These are phyloP conservation scores for Ganaspis brasiliensis DNA, from an alignment of 2,888 invertebrate genomes.

Conservation along the genomic window DNA sequence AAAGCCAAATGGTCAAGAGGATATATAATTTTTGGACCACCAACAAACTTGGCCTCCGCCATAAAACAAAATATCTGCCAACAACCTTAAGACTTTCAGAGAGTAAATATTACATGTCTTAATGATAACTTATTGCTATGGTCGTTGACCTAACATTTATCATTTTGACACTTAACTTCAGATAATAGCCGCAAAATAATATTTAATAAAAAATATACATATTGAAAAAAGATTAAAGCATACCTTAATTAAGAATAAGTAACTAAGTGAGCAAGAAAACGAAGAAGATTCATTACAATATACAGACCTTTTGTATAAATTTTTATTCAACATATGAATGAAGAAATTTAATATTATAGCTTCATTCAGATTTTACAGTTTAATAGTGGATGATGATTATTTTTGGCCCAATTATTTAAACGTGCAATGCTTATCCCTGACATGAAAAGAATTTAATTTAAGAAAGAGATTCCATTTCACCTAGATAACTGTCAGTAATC, in stretches of 20 bases:
- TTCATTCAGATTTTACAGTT: not conserved
- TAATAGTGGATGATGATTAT: constrained; percentile 7
- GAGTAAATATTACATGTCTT: constrained; percentile 2
- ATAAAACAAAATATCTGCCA: constrained; percentile 7
- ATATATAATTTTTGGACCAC: not conserved
- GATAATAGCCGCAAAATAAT: no score
- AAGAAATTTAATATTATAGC: not conserved
- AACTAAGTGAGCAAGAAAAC: no score
- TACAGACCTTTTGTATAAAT: no score
- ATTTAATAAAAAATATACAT: no score
- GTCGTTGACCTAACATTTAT: not conserved
- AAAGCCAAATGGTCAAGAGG: not conserved
- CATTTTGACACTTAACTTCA: not conserved
- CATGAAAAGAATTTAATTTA: constrained; percentile 38
- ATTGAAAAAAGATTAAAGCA: no score
- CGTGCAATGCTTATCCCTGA: constrained; percentile 18
- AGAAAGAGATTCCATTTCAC: constrained; percentile 23
- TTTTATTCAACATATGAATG: not conserved
- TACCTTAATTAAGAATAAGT: no score
- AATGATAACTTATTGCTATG: not conserved
- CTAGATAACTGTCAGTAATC: constrained; percentile 36
- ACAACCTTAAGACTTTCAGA: constrained; percentile 2
- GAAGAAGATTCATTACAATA: no score
- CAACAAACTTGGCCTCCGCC: not conserved
- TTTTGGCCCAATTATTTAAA: constrained; percentile 32